Percentiles rank a stretch among this genome's conserved stretches.
Evolutionary conservation across 2,113 vertebrate species (phyloP).

Genomic region (Gobiocypris rarus): DNA sequence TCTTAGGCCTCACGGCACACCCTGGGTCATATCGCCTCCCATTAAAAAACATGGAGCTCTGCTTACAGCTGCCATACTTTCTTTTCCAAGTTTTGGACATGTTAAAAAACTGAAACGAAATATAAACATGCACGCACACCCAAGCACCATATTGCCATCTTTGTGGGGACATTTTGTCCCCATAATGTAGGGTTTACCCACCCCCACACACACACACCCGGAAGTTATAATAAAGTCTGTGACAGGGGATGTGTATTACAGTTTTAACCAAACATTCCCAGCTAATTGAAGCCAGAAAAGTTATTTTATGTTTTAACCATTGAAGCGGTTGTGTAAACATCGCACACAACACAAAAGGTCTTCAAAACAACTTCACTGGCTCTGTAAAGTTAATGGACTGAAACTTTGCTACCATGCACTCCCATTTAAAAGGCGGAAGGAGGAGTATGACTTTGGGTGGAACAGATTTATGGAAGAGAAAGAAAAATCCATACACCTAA

Average conservation of each 20-base stretch:
- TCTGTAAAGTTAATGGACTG: slow-evolving; percentile 1
- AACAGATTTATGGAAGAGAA: slow-evolving; percentile 38
- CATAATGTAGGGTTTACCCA: too few species aligned
- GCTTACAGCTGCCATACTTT: not conserved
- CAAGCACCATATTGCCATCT: too few species aligned
- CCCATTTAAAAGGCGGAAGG: slow-evolving; percentile 11
- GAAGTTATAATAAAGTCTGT: not conserved
- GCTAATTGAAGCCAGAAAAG: not conserved
- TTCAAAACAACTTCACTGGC: not conserved
- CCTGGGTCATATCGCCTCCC: not conserved
- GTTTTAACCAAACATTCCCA: not conserved
- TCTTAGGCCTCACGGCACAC: slow-evolving; percentile 19
- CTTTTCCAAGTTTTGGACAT: not conserved
- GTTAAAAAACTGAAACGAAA: not conserved
- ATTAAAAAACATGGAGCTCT: not conserved
- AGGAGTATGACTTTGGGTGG: slow-evolving; percentile 47
- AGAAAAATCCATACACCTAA: slow-evolving; percentile 51
- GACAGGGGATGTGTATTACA: not conserved
- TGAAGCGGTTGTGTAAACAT: not conserved
- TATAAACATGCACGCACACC: too few species aligned
- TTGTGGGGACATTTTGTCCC: too few species aligned
- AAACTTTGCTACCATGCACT: slow-evolving; percentile 6
- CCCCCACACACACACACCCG: too few species aligned
- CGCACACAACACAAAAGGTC: not conserved
- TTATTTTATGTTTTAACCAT: not conserved